Base-by-base conservation (phyloP, 2,113 vertebrate genomes). In the Chionomys nivalis region DNA sequence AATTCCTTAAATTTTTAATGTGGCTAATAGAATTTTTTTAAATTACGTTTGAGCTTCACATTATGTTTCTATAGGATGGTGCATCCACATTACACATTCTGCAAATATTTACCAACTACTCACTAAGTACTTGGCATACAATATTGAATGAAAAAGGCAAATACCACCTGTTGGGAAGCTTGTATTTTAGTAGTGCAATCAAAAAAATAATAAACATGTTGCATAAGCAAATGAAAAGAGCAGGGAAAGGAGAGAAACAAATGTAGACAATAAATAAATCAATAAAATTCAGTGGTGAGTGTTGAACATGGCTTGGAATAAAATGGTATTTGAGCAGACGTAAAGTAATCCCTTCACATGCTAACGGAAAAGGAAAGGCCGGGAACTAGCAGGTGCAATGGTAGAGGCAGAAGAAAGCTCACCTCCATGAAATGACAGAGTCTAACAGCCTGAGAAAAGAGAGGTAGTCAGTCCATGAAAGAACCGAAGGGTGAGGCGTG, bases 91-190 rank as follows among this genome's bases (percentile, higher is more conserved):
- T 11, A 55, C 31, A 68, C 58, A 83, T 55, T 90, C 79, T 66
- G 42, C 88, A 85, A 78, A 94, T 90, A 77, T 85, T 90, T 86
- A 78, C 23, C 39, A 61, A 70, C 33, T 61, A 55, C 49, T 70
- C 77, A 58, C 24, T 24, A 78, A 66, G 89, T 78, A 24, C 9
- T 44, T 87, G 61, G 33, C 19, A 13, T 33, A 49, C 72, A 79
- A 17, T 31, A 70, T 11, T n/a, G 47, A 77, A 39, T 78, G 3
- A 42, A 31, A 42, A 91, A 75, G 70, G 39, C 61, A 77, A 87
- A 55, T 26, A 52, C 28, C 19, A 65, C 44, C 89, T 91, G 49
- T 72, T 3, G 17, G 19, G 44, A 13, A 65, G 42, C 21, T 88
- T 36, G 44, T 36, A 65, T 81, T 81, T 87, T 42, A 44, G 14